Base-by-base conservation (phyloP, 2,888 invertebrate species). In the Agrotis clavis region DNA sequence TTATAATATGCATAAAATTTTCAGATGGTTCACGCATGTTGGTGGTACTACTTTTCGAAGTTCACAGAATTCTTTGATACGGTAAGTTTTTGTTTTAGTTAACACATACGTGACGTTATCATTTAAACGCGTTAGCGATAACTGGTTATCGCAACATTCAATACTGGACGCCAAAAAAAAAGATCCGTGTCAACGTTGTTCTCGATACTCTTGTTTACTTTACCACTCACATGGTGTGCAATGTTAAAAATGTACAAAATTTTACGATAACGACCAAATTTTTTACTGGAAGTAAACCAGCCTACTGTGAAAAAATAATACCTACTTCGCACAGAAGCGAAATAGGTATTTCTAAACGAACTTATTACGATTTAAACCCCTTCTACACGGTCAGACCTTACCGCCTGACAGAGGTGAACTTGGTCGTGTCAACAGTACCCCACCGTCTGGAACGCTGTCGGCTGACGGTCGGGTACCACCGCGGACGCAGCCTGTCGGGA, bases 31-130 rank as follows among this genome's bases (percentile, higher is more conserved):
- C 97, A 98, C 93, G 98, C 98, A 54, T 98, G 98, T 93, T 99
- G 99, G 99, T 98, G 98, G 99, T 99, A 99, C 95, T 99, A 98
- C 94, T 98, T 99, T 94, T 99, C 99, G 69, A 99, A 99, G 95
- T 99, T 99, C 96, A 98, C 99, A 86, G 99, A 99, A 95, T 98
- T 99, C 94, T 97, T 99, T 95, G 99, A 99, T 95, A 99, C 99
- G 95, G 99, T 99, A 95, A 98, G 98, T 97, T 66, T 41, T 56
- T 47, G 59, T 65, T 68, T 64, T 30, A 41, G 2, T 61, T 30
- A 61, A 51, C 57, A 59, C 13, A n/a, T 13, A 41, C 50, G 25
- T 30, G 41, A 41, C 51, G 41, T 69, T 74, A 74, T 60, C 70
- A n/a, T 48, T n/a, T n/a, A n/a, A 59, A 13, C 59, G 18, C 25